Evolutionary conservation across 2,888 invertebrate species (phyloP).

Genomic region (Amiota minor): DNA sequence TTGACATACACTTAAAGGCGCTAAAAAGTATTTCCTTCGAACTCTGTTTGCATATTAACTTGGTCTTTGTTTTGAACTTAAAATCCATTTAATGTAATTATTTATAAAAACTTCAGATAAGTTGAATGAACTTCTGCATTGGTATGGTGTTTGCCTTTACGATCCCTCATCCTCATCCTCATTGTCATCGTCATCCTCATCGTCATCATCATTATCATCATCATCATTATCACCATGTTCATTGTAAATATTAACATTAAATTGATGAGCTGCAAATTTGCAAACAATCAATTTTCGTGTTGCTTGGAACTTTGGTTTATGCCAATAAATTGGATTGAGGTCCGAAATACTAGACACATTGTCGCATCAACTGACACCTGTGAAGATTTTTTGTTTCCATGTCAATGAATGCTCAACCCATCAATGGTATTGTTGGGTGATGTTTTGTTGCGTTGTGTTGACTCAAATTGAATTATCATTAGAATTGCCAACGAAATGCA

Average conservation of each 20-base stretch:
- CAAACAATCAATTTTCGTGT: conserved; percentile 59
- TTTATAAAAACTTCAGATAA: conserved; percentile 56
- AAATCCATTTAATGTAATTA: conserved; percentile 50
- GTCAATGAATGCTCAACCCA: conserved; percentile 40
- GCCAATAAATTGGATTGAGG: not conserved
- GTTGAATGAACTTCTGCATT: conserved; percentile 57
- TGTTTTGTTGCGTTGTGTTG: not conserved
- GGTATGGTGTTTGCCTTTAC: conserved; percentile 34
- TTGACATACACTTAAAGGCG: conserved; percentile 2
- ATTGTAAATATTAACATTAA: conserved; percentile 49
- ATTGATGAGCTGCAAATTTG: conserved; percentile 64
- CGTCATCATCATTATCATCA: not conserved
- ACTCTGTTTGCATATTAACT: not conserved
- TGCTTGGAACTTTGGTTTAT: not conserved
- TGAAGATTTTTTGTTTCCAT: conserved; percentile 18
- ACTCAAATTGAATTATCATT: conserved; percentile 51
- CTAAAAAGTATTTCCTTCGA: not conserved
- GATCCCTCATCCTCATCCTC: not conserved
- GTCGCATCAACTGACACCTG: conserved; percentile 13
- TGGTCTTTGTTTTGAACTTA: not conserved
- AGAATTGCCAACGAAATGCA: conserved; percentile 42
- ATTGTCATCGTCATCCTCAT: not conserved
- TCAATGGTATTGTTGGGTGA: conserved; percentile 47
- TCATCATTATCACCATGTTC: not conserved
- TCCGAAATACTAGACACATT: not conserved